phyloP scores from a whole-genome alignment of 1,140 invertebrate species.

The Caenorhabditis briggsae region DNA sequence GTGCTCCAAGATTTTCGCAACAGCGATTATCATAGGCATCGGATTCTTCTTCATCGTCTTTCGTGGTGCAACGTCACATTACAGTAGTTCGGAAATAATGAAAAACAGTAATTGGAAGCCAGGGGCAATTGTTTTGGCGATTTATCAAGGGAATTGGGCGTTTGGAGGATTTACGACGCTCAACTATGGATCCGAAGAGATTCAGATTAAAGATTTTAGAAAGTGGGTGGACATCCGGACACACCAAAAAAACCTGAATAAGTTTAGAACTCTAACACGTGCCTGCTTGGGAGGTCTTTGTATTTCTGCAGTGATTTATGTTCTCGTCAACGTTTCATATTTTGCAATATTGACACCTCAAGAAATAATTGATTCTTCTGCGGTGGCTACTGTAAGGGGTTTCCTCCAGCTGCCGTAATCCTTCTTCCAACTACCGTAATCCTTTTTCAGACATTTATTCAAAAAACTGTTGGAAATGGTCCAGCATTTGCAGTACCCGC shows the following conservation, averaged over 20 bases:
- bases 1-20: conserved; percentile 55
- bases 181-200: conserved; percentile 55
- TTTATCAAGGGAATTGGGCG: conserved; percentile 61
- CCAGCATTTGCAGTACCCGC: conserved; percentile 50
- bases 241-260: background rate
- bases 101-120: conserved; percentile 35
- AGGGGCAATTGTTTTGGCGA: conserved; percentile 45
- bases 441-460: conserved; percentile 53
- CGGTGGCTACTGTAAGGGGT: conserved; percentile 52
- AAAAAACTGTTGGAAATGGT: conserved; percentile 54
- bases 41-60: conserved; percentile 53
- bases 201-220: conserved; percentile 59
- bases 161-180: conserved; percentile 48
- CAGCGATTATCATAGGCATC: conserved; percentile 37
- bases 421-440: too few relatives aligned
- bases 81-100: conserved; percentile 34
- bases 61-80: background rate
- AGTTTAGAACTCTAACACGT: conserved; percentile 48
- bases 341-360: conserved; percentile 57
- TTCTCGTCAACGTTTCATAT: conserved; percentile 55
- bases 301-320: conserved; percentile 50
- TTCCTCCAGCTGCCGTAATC: background rate
- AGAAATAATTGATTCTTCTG: conserved; percentile 56
- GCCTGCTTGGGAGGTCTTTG: conserved; percentile 50
- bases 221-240: conserved; percentile 3